Evolutionary conservation across 2,797 vertebrate genomes (phyloP).

Genomic region (Sebastes dallii): DNA sequence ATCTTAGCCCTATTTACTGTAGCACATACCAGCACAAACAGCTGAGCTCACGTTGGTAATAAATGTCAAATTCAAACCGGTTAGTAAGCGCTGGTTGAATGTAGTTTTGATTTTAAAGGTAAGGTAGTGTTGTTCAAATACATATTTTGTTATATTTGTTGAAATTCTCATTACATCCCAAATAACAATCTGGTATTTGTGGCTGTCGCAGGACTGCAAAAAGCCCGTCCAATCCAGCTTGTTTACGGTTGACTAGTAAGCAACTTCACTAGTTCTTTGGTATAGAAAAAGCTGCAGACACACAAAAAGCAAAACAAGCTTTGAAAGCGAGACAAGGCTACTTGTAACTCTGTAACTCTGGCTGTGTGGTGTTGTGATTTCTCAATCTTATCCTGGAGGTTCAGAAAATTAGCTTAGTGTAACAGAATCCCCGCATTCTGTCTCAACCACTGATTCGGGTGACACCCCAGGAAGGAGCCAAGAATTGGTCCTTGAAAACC

Average conservation of each 20-base stretch:
- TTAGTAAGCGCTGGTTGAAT: not conserved
- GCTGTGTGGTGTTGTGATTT: not conserved
- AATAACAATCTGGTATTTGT: too few relatives aligned
- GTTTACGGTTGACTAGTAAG: not conserved
- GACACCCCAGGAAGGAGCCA: constrained; percentile 21
- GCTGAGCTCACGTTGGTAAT: not conserved
- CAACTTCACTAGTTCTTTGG: not conserved
- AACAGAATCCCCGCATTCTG: constrained; percentile 49
- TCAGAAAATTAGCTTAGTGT: constrained; percentile 29
- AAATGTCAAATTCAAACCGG: not conserved
- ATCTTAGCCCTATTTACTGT: not conserved
- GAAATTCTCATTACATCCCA: too few relatives aligned
- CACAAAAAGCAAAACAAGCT: not conserved
- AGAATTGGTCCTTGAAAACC: constrained; percentile 45
- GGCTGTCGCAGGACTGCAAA: too few relatives aligned
- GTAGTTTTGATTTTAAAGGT: too few relatives aligned
- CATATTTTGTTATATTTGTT: too few relatives aligned
- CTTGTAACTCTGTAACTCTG: not conserved
- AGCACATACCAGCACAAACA: not conserved
- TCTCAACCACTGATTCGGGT: constrained; percentile 10
- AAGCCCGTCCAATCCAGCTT: not conserved
- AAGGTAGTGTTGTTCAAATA: too few relatives aligned
- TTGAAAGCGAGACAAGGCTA: not conserved
- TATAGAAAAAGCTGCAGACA: not conserved
- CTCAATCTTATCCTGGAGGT: not conserved